phyloP scores from a whole-genome alignment of 2,888 invertebrate genomes.

The Eilema sororculum region DNA sequence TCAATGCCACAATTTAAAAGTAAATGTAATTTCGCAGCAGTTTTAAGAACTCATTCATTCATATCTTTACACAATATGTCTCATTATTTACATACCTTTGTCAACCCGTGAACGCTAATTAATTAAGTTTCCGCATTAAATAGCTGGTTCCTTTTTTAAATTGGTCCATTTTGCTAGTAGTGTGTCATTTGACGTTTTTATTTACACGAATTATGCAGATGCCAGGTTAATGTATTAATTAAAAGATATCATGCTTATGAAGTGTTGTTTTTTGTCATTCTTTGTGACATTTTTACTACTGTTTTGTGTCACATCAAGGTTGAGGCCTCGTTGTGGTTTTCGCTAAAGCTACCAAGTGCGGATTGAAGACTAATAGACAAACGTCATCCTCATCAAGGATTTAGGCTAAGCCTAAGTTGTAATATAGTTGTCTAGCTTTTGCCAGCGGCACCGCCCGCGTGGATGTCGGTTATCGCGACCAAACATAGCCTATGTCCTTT shows the following conservation, averaged over 20 bases:
- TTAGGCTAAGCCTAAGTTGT: not conserved
- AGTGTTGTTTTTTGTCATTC: not conserved
- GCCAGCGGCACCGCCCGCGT: too few relatives aligned
- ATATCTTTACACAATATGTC: not conserved
- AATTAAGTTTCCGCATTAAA: not conserved
- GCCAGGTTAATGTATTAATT: not conserved
- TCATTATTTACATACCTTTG: not conserved
- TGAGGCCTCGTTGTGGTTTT: not conserved
- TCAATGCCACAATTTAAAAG: not conserved
- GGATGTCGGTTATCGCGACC: too few relatives aligned
- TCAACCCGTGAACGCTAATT: not conserved
- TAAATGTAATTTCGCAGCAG: not conserved
- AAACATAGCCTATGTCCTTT: too few relatives aligned
- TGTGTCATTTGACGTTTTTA: not conserved
- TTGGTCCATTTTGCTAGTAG: not conserved
- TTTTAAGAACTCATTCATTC: not conserved
- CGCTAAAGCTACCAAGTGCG: conserved; percentile 1
- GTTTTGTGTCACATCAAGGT: not conserved
- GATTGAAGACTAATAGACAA: not conserved
- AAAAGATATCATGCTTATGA: not conserved
- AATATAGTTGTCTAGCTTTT: not conserved
- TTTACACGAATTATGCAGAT: not conserved
- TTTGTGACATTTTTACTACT: not conserved
- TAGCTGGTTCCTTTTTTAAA: not conserved
- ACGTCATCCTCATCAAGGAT: not conserved